Base-by-base conservation (phyloP, 2,797 vertebrate species). In the Clarias fuscus region DNA sequence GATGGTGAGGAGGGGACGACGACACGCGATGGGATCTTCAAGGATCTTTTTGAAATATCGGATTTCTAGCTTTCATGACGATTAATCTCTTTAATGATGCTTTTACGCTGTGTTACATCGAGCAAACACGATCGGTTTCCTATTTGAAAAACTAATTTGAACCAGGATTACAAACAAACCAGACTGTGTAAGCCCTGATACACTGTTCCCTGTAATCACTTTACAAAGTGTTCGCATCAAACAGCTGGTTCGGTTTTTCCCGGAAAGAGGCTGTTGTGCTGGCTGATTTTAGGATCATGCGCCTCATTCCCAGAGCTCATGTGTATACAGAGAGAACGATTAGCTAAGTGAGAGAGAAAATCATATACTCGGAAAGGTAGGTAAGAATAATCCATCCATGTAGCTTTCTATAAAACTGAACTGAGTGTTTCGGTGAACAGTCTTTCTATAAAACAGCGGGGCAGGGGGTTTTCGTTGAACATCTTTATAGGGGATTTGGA, bases 121-220 rank as follows among this genome's bases (percentile, higher is more conserved):
- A 68, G 77, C 72, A 81, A 84, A 88, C 61, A 79, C 10, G 48
- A 18, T 2, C 5, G 65, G 62, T 58, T 17, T 56, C 77, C 84
- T 20, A 68, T 90, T 87, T 86, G 58, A 70, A 80, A 85, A 89
- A 86, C 67, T 40, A 82, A 86, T 89, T 83, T 85, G 75, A 83
- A 83, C 61, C 77, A 62, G 86, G 79, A 86, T 89, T 89, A 86
- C 85, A 87, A 89, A 85, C 72, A 82, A 68, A 72, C 86, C 79
- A 85, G 62, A 61, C 77, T 62, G 65, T 48, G 65, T 90, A 86
- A 86, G 73, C 86, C 86, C 79, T 58, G 86, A 78, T 77, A 88
- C 85, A 79, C 82, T 84, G 64, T 86, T 86, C 58, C 48, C 18
- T 83, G 82, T 86, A 89, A 88, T 86, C 84, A 81, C 73, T 71